Base-by-base conservation (phyloP, 1,140 invertebrate genomes). In the Camponotus floridanus region DNA sequence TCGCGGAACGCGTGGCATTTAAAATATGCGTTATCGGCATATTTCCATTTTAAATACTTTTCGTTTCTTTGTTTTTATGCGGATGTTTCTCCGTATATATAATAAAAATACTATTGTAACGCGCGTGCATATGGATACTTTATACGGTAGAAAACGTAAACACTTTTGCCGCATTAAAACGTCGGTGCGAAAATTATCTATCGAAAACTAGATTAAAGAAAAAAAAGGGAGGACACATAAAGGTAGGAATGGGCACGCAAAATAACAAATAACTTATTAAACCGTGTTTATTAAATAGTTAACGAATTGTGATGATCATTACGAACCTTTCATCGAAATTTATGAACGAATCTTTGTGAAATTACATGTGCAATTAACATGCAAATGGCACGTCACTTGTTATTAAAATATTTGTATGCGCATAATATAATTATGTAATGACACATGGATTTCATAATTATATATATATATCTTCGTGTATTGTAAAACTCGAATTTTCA, bases 211-310 rank as follows among this genome's bases (percentile, higher is more conserved):
- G 68, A 83, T 83, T 83, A 73, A 83, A 81, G 59, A 55, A 18
- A 33, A 61, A 61, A 61, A 33, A 55, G n/a, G 31, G 6, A 71
- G 48, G 18, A 15, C 15, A 80, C 18, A 70, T 61, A 36, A 88
- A 91, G 88, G 13, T 89, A 90, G 92, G 88, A 91, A 91, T 91
- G 92, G 83, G 89, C 61, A 51, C 15, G 48, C 87, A 67, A 31
- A 76, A 39, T 48, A n/a, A 26, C 7, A 13, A 48, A 48, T 21
- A 39, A 2, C 33, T 59, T 79, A 15, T 31, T 3, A 45, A 33
- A 67, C 36, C 36, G 36, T 39, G 36, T 39, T 39, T 39, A 39
- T 31, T 3, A 33, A 33, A 65, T 48, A 36, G 3, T 26, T 31
- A 18, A 15, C 48, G 18, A 51, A 51, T 51, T 5, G 33, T 33